A percentile compares a stretch with the other conserved stretches of the same genome.
phyloP scores from a whole-genome alignment of 2,888 invertebrate genomes.

The Shargacucullia verbasci region DNA sequence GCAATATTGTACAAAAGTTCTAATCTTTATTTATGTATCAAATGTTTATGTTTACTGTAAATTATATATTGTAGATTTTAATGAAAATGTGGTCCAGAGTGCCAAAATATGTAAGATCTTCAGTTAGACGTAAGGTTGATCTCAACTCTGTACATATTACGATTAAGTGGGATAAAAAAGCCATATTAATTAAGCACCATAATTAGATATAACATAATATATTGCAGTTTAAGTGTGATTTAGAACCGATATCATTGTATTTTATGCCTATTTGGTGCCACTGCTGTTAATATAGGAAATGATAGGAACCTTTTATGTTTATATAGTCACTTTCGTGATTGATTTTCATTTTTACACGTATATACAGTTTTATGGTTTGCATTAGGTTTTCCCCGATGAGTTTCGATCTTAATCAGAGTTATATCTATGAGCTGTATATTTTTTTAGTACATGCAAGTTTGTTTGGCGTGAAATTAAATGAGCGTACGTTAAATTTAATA shows the following conservation, averaged over 20 bases:
- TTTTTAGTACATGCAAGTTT: too few relatives aligned
- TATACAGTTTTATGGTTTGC: too few relatives aligned
- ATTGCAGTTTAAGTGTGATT: constrained; percentile 56
- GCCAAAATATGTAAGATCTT: constrained; percentile 87
- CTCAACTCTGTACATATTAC: constrained; percentile 85
- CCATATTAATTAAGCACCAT: constrained; percentile 61
- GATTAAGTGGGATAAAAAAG: constrained; percentile 60
- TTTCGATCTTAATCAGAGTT: too few relatives aligned
- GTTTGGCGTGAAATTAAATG: too few relatives aligned
- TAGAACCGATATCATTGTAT: constrained; percentile 42
- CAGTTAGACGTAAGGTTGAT: constrained; percentile 83
- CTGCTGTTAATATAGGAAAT: constrained; percentile 5
- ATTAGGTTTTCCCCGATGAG: too few relatives aligned
- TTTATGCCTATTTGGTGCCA: constrained; percentile 36
- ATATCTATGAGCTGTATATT: too few relatives aligned
- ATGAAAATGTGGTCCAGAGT: constrained; percentile 82
- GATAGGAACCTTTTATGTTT: too few relatives aligned
- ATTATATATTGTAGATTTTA: constrained; percentile 51
- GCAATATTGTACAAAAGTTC: constrained; percentile 65
- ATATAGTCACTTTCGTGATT: too few relatives aligned
- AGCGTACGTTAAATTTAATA: too few relatives aligned
- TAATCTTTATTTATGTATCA: constrained; percentile 58
- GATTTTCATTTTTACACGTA: too few relatives aligned
- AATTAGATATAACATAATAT: constrained; percentile 50
- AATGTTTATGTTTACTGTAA: constrained; percentile 63